phyloP scores from a whole-genome alignment of 2,888 invertebrate species.

The Melanotus villosus region DNA sequence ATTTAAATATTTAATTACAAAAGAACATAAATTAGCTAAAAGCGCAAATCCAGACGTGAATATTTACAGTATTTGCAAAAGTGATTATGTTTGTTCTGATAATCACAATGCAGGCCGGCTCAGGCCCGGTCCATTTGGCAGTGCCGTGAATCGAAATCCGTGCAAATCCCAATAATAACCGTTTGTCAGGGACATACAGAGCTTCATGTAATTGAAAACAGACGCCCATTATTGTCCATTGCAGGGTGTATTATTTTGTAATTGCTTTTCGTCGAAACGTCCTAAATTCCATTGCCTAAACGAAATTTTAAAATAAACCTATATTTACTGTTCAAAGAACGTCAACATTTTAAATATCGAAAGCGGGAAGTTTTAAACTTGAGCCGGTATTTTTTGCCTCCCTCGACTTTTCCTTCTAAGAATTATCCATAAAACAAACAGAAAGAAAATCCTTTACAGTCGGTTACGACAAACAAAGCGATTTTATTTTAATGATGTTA shows the following conservation, averaged over 20 bases:
- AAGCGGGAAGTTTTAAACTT: background rate
- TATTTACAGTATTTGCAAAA: constrained; percentile 6
- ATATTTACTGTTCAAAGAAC: background rate
- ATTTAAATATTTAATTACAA: too few species aligned
- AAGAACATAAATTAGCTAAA: too few species aligned
- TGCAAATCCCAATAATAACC: constrained; percentile 42
- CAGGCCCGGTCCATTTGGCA: constrained; percentile 32
- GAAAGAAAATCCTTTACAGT: constrained; percentile 21
- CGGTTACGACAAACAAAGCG: constrained; percentile 26
- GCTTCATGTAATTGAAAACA: constrained; percentile 43
- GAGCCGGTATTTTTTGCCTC: background rate
- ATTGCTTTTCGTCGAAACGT: constrained; percentile 22
- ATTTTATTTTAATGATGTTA: constrained; percentile 38
- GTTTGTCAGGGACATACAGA: constrained; percentile 38
- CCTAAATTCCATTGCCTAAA: constrained; percentile 21
- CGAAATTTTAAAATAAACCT: background rate
- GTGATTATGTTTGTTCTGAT: constrained; percentile 33
- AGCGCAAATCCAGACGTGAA: background rate
- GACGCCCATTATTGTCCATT: constrained; percentile 43
- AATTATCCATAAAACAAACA: constrained; percentile 29
- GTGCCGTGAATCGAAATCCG: constrained; percentile 31
- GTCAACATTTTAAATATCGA: background rate
- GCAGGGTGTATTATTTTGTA: constrained; percentile 38
- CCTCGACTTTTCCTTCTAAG: constrained; percentile 3
- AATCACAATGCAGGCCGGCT: constrained; percentile 35